Conservation (phyloP, 1,140 invertebrate genomes). For the Eueides isabella region DNA sequence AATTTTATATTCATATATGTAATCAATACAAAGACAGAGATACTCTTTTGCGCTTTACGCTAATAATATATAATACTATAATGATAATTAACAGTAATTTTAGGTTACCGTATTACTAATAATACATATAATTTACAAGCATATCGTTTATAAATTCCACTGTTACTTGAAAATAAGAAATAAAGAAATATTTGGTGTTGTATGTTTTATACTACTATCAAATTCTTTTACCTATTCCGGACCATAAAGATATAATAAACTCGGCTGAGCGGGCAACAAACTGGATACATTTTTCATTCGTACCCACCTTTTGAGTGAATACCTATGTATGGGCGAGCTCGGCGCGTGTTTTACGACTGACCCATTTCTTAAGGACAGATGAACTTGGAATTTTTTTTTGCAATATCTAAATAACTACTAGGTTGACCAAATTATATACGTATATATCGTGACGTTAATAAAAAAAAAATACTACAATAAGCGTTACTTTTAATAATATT, state of each 20-base stretch:
- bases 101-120: too few species aligned
- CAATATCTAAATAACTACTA: neutral
- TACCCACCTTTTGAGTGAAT: conserved; percentile 25
- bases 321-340: conserved; percentile 20
- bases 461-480: too few species aligned
- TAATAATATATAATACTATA: too few species aligned
- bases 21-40: too few species aligned
- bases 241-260: conserved; percentile 26
- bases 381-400: conserved; percentile 16
- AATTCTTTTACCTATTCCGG: conserved; percentile 18
- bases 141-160: too few species aligned
- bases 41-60: too few species aligned
- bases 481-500: too few species aligned
- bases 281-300: conserved; percentile 31
- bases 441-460: neutral
- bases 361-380: conserved; percentile 27
- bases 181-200: neutral
- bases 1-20: too few species aligned
- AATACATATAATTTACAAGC: too few species aligned
- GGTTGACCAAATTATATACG: neutral
- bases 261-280: conserved; percentile 25
- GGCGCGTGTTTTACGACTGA: conserved; percentile 32
- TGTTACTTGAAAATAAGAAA: neutral
- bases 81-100: too few species aligned
- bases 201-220: conserved; percentile 16